Conservation (phyloP, 2,888 invertebrate species). For the Flabesymbios commensalis region DNA sequence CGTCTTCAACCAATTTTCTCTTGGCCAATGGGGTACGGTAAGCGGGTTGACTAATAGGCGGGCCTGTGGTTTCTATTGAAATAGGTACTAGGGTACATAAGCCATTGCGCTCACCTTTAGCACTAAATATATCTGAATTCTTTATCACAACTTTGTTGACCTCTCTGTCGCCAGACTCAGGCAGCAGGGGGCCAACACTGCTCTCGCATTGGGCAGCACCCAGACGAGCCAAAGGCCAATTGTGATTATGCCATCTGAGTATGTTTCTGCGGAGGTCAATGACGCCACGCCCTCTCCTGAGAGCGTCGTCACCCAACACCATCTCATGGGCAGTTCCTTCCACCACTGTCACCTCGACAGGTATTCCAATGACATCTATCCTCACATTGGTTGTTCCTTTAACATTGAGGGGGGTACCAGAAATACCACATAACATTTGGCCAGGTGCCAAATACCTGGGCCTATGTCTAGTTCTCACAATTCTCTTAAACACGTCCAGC, state of each 20-base stretch:
- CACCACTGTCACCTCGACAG: not conserved
- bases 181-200: not conserved
- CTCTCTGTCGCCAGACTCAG: not conserved
- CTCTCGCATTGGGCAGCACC: not conserved
- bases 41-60: constrained; percentile 8
- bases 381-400: not conserved
- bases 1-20: constrained; percentile 7
- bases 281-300: not conserved
- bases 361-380: not conserved
- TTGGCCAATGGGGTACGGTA: constrained; percentile 13
- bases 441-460: not conserved
- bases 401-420: not conserved
- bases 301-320: not conserved
- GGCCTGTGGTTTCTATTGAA: not conserved
- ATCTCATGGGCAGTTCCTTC: not conserved
- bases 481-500: not conserved
- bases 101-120: not conserved
- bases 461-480: not conserved
- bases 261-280: not conserved
- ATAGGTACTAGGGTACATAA: not conserved
- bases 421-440: not conserved
- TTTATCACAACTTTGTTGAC: not conserved
- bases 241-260: not conserved
- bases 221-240: not conserved
- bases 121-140: constrained; percentile 9